phyloP scores from a whole-genome alignment of 1,140 invertebrate genomes.

The Heliconius hermathena region DNA sequence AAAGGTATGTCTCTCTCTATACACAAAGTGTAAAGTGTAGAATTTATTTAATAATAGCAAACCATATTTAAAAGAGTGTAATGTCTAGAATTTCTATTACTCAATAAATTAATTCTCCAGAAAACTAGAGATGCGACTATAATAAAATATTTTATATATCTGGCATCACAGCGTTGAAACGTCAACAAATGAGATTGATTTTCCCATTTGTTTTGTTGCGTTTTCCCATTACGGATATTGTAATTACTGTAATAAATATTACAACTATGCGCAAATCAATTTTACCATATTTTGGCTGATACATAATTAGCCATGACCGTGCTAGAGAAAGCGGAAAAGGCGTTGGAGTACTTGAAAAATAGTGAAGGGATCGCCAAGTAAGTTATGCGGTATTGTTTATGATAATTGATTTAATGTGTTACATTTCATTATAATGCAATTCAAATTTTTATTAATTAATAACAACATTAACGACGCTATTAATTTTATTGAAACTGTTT shows the following conservation, averaged over 20 bases:
- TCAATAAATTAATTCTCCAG: background rate
- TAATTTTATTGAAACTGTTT: background rate
- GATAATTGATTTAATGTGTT: background rate
- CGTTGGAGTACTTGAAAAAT: slow-evolving; percentile 75
- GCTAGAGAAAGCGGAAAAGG: slow-evolving; percentile 78
- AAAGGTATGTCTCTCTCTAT: too few relatives aligned
- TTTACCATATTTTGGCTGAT: slow-evolving; percentile 17
- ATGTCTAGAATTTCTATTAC: too few relatives aligned
- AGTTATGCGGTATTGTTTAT: slow-evolving; percentile 42
- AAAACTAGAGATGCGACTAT: background rate
- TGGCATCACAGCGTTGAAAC: slow-evolving; percentile 19
- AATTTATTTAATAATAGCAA: too few relatives aligned
- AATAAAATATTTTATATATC: background rate
- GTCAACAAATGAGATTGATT: slow-evolving; percentile 37
- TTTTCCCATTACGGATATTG: slow-evolving; percentile 29
- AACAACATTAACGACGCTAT: background rate
- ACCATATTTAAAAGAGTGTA: too few relatives aligned
- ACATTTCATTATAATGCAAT: background rate
- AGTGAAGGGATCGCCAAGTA: slow-evolving; percentile 70
- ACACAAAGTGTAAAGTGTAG: too few relatives aligned
- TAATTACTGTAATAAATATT: slow-evolving; percentile 18
- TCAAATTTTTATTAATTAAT: background rate
- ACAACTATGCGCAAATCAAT: slow-evolving; percentile 17
- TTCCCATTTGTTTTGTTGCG: slow-evolving; percentile 36
- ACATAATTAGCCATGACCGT: slow-evolving; percentile 66